A percentile compares a stretch with the other conserved stretches of the same genome.
Conservation (phyloP, 2,888 invertebrate species). For the Philopedon plagiatum region DNA sequence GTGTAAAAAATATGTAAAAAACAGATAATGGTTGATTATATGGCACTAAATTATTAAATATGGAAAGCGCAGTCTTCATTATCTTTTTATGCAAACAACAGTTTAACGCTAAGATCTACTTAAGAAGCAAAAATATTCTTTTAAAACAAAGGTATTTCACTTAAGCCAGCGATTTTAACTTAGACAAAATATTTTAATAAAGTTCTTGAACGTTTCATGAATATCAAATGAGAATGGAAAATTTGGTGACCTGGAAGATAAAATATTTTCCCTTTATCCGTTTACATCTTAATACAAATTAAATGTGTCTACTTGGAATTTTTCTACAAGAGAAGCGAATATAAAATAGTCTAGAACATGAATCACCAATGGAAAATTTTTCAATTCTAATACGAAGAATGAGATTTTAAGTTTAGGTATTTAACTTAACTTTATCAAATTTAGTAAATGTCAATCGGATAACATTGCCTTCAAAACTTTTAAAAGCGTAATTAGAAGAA, state of each 20-base stretch:
- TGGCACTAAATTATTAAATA: too few relatives aligned
- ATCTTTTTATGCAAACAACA: too few relatives aligned
- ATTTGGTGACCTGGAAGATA: conserved; percentile 6
- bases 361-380: background rate
- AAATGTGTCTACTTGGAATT: conserved; percentile 17
- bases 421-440: too few relatives aligned
- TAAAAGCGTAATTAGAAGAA: too few relatives aligned
- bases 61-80: too few relatives aligned
- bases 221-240: conserved; percentile 1
- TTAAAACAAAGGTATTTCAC: background rate
- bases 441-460: too few relatives aligned
- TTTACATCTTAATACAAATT: conserved; percentile 18
- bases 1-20: too few relatives aligned
- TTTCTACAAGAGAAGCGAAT: background rate
- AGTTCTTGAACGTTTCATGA: conserved; percentile 13
- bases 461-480: too few relatives aligned
- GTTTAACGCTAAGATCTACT: too few relatives aligned
- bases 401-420: background rate
- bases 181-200: conserved; percentile 11
- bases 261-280: conserved; percentile 21
- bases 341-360: background rate
- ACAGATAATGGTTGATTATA: too few relatives aligned
- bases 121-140: too few relatives aligned
- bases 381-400: background rate
- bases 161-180: conserved; percentile 14